Evolutionary conservation across 2,113 vertebrate species (phyloP).

Genomic region (Podarcis muralis): DNA sequence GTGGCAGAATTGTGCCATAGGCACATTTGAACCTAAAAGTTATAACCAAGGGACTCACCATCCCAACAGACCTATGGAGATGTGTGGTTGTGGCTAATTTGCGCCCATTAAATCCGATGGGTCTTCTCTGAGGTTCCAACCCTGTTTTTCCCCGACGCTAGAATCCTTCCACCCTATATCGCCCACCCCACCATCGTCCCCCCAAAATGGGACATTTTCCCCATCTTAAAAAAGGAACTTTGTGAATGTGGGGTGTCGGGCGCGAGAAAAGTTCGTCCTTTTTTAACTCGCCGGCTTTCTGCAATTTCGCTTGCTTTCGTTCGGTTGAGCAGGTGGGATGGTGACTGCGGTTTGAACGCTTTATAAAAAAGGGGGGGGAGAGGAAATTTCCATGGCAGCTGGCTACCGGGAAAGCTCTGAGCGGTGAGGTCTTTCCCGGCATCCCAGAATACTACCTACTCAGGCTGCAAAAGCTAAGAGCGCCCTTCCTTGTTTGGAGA

Average conservation of each 20-base stretch:
- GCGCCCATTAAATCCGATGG: too few relatives aligned
- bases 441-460: neutral
- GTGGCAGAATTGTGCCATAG: neutral
- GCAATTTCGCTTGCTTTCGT: neutral
- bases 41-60: too few relatives aligned
- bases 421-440: neutral
- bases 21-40: too few relatives aligned
- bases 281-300: neutral
- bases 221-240: neutral
- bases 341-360: neutral
- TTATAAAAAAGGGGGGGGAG: neutral
- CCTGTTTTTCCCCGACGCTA: too few relatives aligned
- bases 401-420: neutral
- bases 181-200: fast-evolving
- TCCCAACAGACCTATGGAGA: too few relatives aligned
- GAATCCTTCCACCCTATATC: neutral
- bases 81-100: too few relatives aligned
- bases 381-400: neutral
- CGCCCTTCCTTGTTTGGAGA: too few relatives aligned
- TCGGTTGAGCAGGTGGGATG: neutral
- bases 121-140: too few relatives aligned
- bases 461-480: too few relatives aligned
- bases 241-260: too few relatives aligned
- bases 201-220: neutral
- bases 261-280: neutral